Evolutionary conservation across 2,797 vertebrate genomes (phyloP).

Genomic region (Hemibagrus guttatus): DNA sequence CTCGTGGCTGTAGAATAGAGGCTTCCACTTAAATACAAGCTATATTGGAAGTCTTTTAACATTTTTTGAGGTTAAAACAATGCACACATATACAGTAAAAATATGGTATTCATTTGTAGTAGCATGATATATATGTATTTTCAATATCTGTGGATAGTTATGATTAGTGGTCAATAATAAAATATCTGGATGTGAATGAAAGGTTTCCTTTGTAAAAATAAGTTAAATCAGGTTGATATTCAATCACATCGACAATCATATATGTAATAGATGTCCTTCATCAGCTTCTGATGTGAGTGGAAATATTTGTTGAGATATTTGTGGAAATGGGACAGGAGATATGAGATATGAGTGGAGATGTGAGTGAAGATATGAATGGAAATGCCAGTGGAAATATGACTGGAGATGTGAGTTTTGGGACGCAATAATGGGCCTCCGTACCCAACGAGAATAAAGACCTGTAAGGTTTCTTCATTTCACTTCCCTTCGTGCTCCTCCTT

Average conservation of each 20-base stretch:
- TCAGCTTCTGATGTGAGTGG: not conserved
- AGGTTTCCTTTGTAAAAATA: not conserved
- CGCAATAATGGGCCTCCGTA: not conserved
- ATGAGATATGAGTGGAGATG: not conserved
- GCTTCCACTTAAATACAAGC: not conserved
- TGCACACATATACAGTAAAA: not conserved
- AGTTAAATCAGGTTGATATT: no score
- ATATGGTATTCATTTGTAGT: not conserved
- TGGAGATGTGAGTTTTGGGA: not conserved
- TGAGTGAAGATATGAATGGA: not conserved
- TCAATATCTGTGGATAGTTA: not conserved
- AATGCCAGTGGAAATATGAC: not conserved
- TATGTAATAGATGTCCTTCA: not conserved
- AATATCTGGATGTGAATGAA: not conserved
- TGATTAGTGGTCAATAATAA: not conserved
- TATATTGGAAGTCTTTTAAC: not conserved
- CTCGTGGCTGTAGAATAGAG: not conserved
- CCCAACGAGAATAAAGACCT: not conserved
- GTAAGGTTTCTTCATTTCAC: not conserved
- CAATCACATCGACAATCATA: not conserved
- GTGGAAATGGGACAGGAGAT: not conserved
- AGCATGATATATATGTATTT: not conserved
- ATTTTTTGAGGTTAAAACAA: not conserved
- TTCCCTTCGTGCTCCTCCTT: slow-evolving; percentile 30
- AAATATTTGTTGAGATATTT: not conserved